Evolutionary conservation across 1,140 invertebrate genomes (phyloP), one percentile per base, ranked within the genome.

Genomic region (Trissolcus basalis): DNA sequence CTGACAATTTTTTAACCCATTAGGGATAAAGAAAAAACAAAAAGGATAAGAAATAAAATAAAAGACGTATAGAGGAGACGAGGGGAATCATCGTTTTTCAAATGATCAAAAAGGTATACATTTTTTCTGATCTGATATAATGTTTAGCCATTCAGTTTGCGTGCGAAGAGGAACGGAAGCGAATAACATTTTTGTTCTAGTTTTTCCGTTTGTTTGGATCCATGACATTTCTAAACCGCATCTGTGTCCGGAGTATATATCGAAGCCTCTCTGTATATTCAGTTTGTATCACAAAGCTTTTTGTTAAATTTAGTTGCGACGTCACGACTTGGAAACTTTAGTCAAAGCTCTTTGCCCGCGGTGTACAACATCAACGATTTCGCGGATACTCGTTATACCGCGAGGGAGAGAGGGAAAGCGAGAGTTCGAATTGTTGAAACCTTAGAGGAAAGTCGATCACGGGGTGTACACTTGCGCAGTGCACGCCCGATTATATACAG

Each of bases 361-460:
- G 33, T 55, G 47, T 54, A 72, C 19, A 67, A 53, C 64, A 51
- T 64, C 58, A 68, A 69, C 69, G 69, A 72, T 73, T 72, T 73
- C 60, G 49, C 48, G 59, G 58, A 50, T 72, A 53, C 63, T 72
- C 54, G 59, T 68, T 77, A 64, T 49, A 41, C 19, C 19, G n/a
- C n/a, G 19, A 27, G 19, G 6, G 2, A 27, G 19, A 27, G 19
- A 27, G 19, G 19, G 2, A 27, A 27, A 1, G n/a, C n/a, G 35
- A n/a, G 48, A 77, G 58, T 77, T 69, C 32, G 63, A 73, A 73
- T 73, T 58, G 75, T 73, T 59, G 64, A 77, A 73, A 63, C 64
- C 68, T 50, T 53, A 54, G 35, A 32, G 59, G 73, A 78, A 77
- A 73, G 41, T 73, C 54, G 53, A 56, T 33, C 56, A 50, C 56